Evolutionary conservation across 2,113 vertebrate genomes (phyloP).

Genomic region (Gobiocypris rarus): DNA sequence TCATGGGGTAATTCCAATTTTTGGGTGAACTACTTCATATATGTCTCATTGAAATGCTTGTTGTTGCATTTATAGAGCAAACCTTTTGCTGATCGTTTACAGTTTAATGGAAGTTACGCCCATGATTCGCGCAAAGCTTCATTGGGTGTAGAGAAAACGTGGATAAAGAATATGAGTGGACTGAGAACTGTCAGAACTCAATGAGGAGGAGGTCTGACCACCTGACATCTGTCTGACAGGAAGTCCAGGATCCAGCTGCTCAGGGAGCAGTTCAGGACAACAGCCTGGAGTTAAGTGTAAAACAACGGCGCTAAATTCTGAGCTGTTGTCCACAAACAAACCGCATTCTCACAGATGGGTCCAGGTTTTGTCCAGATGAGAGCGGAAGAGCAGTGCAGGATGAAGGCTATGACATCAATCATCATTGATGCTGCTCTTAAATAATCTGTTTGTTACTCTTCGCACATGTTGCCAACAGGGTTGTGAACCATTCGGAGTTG

Average conservation of each 20-base stretch:
- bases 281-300: background rate
- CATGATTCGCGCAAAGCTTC: too few species aligned
- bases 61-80: too few species aligned
- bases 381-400: background rate
- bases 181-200: background rate
- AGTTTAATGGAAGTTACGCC: too few species aligned
- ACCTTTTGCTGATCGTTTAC: too few species aligned
- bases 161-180: background rate
- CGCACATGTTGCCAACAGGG: background rate
- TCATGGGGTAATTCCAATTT: too few species aligned
- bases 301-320: background rate
- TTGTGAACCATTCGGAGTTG: background rate
- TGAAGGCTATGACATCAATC: background rate
- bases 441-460: background rate
- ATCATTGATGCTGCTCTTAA: background rate
- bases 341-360: background rate
- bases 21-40: too few species aligned
- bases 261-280: conserved; percentile 5
- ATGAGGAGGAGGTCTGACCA: background rate
- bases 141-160: too few species aligned
- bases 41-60: too few species aligned
- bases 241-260: background rate
- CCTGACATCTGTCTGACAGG: background rate
- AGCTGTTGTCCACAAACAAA: background rate
- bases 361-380: background rate